A percentile compares a stretch with the other conserved stretches of the same genome.
Evolutionary conservation across 2,888 invertebrate species (phyloP).

Genomic region (Eurytoma adleriae): DNA sequence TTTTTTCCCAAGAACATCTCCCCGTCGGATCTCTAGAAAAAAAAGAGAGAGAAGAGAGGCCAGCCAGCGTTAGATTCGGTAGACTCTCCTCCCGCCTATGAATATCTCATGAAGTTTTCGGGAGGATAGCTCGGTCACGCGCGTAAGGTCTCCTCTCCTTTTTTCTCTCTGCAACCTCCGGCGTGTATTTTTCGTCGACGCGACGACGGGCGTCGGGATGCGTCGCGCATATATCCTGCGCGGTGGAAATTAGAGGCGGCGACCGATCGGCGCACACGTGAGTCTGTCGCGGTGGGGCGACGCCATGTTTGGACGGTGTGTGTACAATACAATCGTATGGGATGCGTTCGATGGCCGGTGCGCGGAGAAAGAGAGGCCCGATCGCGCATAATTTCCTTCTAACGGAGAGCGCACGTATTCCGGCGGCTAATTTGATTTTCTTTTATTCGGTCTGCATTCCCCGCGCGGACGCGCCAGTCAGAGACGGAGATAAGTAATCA

Average conservation of each 20-base stretch:
- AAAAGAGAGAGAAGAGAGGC: not conserved
- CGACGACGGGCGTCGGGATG: slow-evolving; percentile 9
- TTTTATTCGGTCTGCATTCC: not conserved
- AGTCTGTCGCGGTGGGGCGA: slow-evolving; percentile 40
- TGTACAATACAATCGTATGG: slow-evolving; percentile 63
- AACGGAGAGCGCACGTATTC: not conserved
- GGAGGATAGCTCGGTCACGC: slow-evolving; percentile 35
- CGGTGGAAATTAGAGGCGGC: slow-evolving; percentile 38
- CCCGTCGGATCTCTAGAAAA: not conserved
- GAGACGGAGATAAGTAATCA: not conserved
- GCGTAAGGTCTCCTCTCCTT: slow-evolving; percentile 8
- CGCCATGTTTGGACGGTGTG: slow-evolving; percentile 66
- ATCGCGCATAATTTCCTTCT: slow-evolving; percentile 32
- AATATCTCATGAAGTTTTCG: slow-evolving; percentile 53
- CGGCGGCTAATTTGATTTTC: slow-evolving; percentile 36
- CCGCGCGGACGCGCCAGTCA: not conserved
- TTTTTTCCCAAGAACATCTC: not conserved
- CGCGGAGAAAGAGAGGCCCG: slow-evolving; percentile 48
- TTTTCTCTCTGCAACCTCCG: not conserved
- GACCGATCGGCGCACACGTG: slow-evolving; percentile 2
- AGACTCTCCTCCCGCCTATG: slow-evolving; percentile 29
- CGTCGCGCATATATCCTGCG: slow-evolving; percentile 28
- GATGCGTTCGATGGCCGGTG: slow-evolving; percentile 57
- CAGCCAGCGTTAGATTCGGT: not conserved
- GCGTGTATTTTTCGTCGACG: slow-evolving; percentile 27